Percentiles rank a stretch among this genome's conserved stretches.
phyloP scores from a whole-genome alignment of 2,797 vertebrate species.

The Aselliscus stoliczkanus region DNA sequence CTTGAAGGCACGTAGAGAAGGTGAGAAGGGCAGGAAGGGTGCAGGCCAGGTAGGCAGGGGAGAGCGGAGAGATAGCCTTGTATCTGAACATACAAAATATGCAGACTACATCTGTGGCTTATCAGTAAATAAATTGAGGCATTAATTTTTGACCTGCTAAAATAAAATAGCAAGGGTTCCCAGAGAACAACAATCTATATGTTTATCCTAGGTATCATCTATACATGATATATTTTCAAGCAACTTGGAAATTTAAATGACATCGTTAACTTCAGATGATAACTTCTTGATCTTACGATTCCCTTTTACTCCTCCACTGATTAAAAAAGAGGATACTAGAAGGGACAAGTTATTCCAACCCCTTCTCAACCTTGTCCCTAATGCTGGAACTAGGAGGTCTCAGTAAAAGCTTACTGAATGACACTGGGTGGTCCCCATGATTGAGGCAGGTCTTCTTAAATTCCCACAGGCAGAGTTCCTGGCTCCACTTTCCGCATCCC shows the following conservation, averaged over 20 bases:
- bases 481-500: not conserved
- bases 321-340: not conserved
- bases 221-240: not conserved
- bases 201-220: not conserved
- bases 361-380: not conserved
- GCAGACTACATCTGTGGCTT: not conserved
- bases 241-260: conserved; percentile 11
- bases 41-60: not conserved
- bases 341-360: not conserved
- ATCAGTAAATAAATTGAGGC: not conserved
- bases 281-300: not conserved
- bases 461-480: not conserved
- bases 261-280: not conserved
- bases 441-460: not conserved
- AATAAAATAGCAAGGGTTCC: not conserved
- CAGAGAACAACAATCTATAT: not conserved
- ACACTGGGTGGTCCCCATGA: not conserved
- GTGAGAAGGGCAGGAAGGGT: no score
- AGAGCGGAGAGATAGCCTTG: not conserved
- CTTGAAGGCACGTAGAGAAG: not conserved
- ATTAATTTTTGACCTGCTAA: not conserved
- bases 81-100: not conserved
- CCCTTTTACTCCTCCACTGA: not conserved
- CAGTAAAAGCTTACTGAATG: not conserved
- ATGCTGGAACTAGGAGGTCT: not conserved